These are phyloP conservation scores for Meriones unguiculatus DNA, from an alignment of 2,113 vertebrate genomes.

Conservation along the genomic window DNA sequence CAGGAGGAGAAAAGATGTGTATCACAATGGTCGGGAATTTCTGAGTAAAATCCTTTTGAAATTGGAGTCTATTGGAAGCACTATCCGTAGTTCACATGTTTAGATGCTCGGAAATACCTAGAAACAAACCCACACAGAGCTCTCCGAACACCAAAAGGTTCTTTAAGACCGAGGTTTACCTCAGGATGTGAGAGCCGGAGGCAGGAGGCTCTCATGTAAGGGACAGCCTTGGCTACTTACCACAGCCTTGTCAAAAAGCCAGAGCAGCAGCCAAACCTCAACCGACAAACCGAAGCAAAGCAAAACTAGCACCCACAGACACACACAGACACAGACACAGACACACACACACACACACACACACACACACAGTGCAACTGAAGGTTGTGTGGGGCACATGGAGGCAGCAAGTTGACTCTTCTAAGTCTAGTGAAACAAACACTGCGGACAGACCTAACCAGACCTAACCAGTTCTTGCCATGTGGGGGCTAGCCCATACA, in stretches of 20 bases:
- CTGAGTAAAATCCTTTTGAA: conserved; percentile 28
- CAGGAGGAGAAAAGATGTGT: background rate
- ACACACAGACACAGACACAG: too few relatives aligned
- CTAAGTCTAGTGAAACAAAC: background rate
- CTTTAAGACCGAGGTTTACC: background rate
- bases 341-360: too few relatives aligned
- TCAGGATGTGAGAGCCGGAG: background rate
- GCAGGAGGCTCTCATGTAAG: too few relatives aligned
- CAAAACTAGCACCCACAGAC: background rate
- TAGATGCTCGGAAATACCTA: conserved; percentile 30
- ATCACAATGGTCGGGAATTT: background rate
- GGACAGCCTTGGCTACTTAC: background rate
- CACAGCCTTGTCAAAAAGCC: background rate
- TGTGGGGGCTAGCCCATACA: background rate
- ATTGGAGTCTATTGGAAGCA: conserved; percentile 5
- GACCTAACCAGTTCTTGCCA: background rate
- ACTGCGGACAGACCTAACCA: background rate
- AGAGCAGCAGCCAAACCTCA: background rate
- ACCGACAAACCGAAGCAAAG: background rate
- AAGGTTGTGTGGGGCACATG: background rate
- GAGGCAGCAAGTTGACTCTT: background rate
- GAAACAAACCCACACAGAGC: background rate
- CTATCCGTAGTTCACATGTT: background rate
- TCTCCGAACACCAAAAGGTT: background rate
- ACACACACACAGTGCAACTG: background rate